Percentiles rank a stretch among this genome's conserved stretches.
Evolutionary conservation across 2,888 invertebrate genomes (phyloP).

Genomic region (Diachrysia chrysitis): DNA sequence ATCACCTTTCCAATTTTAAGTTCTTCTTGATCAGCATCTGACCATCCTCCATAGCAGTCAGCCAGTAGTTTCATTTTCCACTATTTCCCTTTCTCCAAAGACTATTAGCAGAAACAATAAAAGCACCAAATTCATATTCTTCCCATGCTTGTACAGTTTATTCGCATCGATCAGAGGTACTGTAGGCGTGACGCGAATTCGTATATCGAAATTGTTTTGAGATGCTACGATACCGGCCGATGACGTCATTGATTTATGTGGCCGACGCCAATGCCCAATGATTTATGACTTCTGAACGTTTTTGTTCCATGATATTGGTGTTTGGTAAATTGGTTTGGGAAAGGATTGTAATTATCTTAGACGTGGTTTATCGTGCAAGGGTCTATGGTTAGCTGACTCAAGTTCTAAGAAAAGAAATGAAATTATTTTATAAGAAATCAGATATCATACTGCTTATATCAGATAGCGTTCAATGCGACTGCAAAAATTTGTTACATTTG

Average conservation of each 20-base stretch:
- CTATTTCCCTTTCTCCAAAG: not conserved
- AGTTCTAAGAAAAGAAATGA: not conserved
- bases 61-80: too few relatives aligned
- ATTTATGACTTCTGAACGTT: slow-evolving; percentile 47
- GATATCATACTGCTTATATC: too few relatives aligned
- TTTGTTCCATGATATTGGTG: slow-evolving; percentile 50
- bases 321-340: slow-evolving; percentile 47
- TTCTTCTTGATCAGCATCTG: too few relatives aligned
- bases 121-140: slow-evolving; percentile 34
- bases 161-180: slow-evolving; percentile 53
- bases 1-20: too few relatives aligned
- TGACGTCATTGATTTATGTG: slow-evolving; percentile 59
- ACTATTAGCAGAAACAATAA: slow-evolving; percentile 19
- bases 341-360: slow-evolving; percentile 1
- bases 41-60: too few relatives aligned
- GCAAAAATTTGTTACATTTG: too few relatives aligned
- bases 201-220: slow-evolving; percentile 56
- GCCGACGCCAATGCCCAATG: slow-evolving; percentile 40
- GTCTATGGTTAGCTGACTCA: not conserved
- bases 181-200: slow-evolving; percentile 52
- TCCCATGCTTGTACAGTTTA: slow-evolving; percentile 43
- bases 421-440: too few relatives aligned
- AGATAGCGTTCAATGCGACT: too few relatives aligned
- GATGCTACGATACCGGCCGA: slow-evolving; percentile 49
- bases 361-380: not conserved